Base-by-base conservation (phyloP, 2,113 vertebrate genomes). In the Lepus americanus region DNA sequence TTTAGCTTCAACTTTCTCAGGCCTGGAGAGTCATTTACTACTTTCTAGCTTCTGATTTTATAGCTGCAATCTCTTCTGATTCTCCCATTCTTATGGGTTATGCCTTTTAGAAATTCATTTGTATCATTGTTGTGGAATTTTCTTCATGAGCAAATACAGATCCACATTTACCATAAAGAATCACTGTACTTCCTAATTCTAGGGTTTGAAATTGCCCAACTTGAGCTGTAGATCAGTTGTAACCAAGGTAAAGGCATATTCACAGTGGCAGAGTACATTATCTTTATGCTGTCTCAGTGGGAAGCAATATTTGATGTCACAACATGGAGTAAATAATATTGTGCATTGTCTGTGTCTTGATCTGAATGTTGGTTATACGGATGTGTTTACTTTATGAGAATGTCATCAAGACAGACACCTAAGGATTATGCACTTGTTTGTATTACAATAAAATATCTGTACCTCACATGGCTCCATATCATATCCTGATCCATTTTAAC, bases 261-360 rank as follows among this genome's bases (percentile, higher is more conserved):
- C 55, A 74, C 44, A 61, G 77, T 49, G n/a, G 25, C 78, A 73
- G 84, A 95, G 51, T 39, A 76, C 13, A 77, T 95, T 89, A 70
- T 91, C 44, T 91, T 87, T 83, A 89, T 95, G 76, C 94, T 33
- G n/a, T 96, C n/a, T 76, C 19, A 31, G 22, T 74, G 63, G 81
- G 92, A 96, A 94, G 72, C 70, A 95, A 55, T 77, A 94, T 89
- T 81, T 93, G 87, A 73, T 81, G 67, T 87, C 80, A 93, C 80
- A 80, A 87, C 84, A 64, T 13, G 67, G 51, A 51, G 29, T n/a
- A 96, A 87, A 91, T 76, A 77, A 25, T 51, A 73, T 55, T 77
- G 63, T 78, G 44, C 9, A 63, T 27, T n/a, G 55, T 95, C 22
- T 90, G 22, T 86, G 69, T 79, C 67, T 90, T 93, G 67, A 67